A percentile compares a stretch with the other conserved stretches of the same genome.
phyloP scores from a whole-genome alignment of 1,140 invertebrate genomes.

The Bombus picipes region DNA sequence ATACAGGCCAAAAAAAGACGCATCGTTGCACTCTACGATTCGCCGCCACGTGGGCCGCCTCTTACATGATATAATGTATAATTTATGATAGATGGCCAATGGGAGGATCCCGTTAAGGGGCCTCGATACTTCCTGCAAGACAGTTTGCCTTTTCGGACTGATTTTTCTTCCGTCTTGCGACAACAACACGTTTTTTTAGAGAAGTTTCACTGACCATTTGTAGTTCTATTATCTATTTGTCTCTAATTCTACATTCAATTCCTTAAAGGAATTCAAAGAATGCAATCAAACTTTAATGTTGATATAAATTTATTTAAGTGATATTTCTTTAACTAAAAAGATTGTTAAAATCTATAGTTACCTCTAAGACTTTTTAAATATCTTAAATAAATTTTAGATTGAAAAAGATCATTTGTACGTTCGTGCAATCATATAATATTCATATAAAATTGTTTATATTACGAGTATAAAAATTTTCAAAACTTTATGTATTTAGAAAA shows the following conservation, averaged over 20 bases:
- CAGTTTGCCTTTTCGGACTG: constrained; percentile 65
- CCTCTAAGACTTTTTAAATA: neutral
- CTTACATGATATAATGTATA: constrained; percentile 70
- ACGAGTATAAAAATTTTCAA: too few species aligned
- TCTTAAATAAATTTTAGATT: neutral
- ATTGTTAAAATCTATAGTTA: neutral
- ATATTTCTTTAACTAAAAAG: neutral
- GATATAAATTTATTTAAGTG: neutral
- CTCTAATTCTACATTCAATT: neutral
- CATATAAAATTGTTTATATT: too few species aligned
- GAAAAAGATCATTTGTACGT: neutral
- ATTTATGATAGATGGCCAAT: constrained; percentile 72
- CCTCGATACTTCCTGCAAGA: constrained; percentile 66
- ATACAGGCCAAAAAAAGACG: constrained; percentile 50
- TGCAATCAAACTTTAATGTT: neutral
- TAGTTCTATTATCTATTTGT: neutral
- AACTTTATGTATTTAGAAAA: too few species aligned
- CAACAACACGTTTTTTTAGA: constrained; percentile 23
- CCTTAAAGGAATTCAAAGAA: neutral
- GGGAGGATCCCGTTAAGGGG: constrained; percentile 71
- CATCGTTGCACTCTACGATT: constrained; percentile 68
- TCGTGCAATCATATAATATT: too few species aligned
- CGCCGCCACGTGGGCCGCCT: constrained; percentile 66
- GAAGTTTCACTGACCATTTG: constrained; percentile 16
- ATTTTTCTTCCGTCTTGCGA: constrained; percentile 65